These are phyloP conservation scores for Eufriesea mexicana DNA, from an alignment of 1,140 invertebrate genomes.

Conservation along the genomic window DNA sequence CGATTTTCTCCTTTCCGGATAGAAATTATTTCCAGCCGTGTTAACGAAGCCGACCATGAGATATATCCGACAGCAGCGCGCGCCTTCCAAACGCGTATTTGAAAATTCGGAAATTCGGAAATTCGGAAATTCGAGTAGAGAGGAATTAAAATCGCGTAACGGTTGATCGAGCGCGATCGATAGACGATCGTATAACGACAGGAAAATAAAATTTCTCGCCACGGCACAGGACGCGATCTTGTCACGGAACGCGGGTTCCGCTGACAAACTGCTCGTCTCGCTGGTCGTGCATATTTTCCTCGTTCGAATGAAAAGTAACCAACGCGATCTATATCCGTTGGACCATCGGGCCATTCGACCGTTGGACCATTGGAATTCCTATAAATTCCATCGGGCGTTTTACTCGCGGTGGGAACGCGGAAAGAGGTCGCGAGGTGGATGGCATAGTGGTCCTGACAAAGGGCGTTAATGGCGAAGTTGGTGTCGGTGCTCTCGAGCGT, in stretches of 20 bases:
- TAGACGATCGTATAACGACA: too few species aligned
- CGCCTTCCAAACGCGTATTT: too few species aligned
- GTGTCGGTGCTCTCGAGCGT: slow-evolving; percentile 28
- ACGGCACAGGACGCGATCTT: background rate
- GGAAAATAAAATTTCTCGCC: background rate
- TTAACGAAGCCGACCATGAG: background rate
- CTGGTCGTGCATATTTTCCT: background rate
- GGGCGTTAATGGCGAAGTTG: slow-evolving; percentile 41
- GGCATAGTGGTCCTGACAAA: slow-evolving; percentile 21
- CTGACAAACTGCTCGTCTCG: background rate
- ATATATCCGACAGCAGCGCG: too few species aligned
- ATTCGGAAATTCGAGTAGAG: background rate
- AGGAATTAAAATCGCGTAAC: background rate
- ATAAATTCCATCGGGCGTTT: slow-evolving; percentile 5
- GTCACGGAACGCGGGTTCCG: background rate
- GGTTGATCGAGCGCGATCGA: background rate
- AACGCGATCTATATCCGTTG: background rate
- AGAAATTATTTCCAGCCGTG: slow-evolving; percentile 18
- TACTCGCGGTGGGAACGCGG: background rate
- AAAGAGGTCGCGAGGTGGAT: slow-evolving; percentile 16
- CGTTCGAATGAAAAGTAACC: background rate
- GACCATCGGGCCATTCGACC: too few species aligned
- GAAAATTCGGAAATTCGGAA: too few species aligned
- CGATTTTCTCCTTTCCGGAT: background rate
- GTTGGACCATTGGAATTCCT: background rate